Conservation (phyloP, 2,888 invertebrate genomes). For the Sthenelais limicola region DNA sequence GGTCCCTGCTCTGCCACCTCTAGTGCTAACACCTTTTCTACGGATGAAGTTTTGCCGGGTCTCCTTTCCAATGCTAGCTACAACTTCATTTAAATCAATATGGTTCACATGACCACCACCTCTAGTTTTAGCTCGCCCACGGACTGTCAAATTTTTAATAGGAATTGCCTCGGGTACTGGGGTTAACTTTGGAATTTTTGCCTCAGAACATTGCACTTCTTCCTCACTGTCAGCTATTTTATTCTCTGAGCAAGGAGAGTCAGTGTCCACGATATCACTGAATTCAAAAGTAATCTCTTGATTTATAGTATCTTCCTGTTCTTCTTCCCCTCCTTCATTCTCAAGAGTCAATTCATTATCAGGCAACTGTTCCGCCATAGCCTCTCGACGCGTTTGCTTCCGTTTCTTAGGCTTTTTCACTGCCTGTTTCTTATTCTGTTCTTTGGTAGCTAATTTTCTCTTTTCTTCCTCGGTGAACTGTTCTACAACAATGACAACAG, state of each 20-base stretch:
- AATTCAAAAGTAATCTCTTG: slow-evolving; percentile 4
- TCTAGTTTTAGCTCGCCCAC: slow-evolving; percentile 21
- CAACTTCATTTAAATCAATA: slow-evolving; percentile 12
- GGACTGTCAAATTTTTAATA: background rate
- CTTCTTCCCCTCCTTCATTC: too few species aligned
- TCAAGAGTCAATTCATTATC: too few species aligned
- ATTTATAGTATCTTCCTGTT: slow-evolving; percentile 2
- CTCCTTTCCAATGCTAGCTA: slow-evolving; percentile 24
- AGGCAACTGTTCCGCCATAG: slow-evolving; percentile 34
- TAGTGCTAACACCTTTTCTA: background rate
- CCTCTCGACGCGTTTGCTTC: slow-evolving; percentile 25
- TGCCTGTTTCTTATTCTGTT: too few species aligned
- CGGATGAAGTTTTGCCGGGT: background rate
- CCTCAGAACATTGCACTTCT: slow-evolving; percentile 1
- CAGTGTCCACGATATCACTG: background rate
- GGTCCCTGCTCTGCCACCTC: background rate
- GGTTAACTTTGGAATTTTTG: slow-evolving; percentile 6
- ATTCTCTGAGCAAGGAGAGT: background rate
- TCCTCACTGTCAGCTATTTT: background rate
- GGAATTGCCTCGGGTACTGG: background rate
- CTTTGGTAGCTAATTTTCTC: too few species aligned
- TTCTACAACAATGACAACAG: slow-evolving; percentile 3
- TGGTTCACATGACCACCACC: slow-evolving; percentile 16
- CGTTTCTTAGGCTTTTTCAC: too few species aligned
- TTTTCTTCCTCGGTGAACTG: slow-evolving; percentile 20